Base-by-base conservation (phyloP, 2,113 vertebrate species). In the Phylloscopus trochiloides region DNA sequence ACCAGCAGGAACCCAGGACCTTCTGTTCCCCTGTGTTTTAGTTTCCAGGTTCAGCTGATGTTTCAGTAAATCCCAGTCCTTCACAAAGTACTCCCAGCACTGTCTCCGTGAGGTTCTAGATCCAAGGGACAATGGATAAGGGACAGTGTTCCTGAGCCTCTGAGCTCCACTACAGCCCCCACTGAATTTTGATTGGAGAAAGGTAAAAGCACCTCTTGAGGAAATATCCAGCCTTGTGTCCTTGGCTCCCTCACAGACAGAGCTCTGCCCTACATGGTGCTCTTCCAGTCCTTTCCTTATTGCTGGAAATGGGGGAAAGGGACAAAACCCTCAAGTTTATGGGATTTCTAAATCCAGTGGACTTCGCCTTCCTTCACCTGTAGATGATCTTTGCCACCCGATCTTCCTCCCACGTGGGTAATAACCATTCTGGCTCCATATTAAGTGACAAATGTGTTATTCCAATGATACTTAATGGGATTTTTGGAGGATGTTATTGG, bases 171-270 rank as follows among this genome's bases (percentile, higher is more conserved):
- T 59, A 2, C 43, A 79, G 12, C 17, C 36, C 86, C 59, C 20
- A 15, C 13, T 0, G 0, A 15, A 12, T 45, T 73, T 47, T 29
- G 77, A 7, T 1, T 63, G 82, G 31, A 34, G 52, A 59, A 63
- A 51, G 40, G 17, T 24, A 25, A 58, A 14, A 14, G 0, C 11
- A 7, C 0, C 0, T 75, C n/a, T 83, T n/a, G 45, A 5, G 58
- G 73, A 87, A 78, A 62, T 17, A 52, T 5, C 19, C 34, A 80
- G 14, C 47, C 22, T 42, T 26, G 10, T 58, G n/a, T 74, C 51
- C 15, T 2, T n/a, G 80, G 32, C 45, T 72, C 17, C 42, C 10
- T 22, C 25, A 5, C 13, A 32, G 62, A n/a, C 42, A 28, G 0
- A 2, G 11, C 45, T 72, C 24, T 80, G 16, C 24, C 63, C 32